These are phyloP conservation scores for Hemiprocne comata DNA, from an alignment of 2,113 vertebrate genomes.

Conservation along the genomic window DNA sequence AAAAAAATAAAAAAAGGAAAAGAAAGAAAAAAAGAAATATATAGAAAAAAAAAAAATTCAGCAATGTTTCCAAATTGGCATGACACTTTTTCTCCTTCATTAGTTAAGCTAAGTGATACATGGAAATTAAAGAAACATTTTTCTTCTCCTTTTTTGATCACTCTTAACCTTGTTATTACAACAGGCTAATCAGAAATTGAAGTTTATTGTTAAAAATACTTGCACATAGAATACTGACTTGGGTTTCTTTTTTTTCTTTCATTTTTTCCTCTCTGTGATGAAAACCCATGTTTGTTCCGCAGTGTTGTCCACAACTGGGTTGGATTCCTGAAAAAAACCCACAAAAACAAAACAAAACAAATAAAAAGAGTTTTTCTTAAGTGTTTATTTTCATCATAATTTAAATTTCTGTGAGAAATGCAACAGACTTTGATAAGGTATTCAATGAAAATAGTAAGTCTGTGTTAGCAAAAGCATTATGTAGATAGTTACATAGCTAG, in stretches of 20 bases:
- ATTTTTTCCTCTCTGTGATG: neutral
- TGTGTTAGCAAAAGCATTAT: neutral
- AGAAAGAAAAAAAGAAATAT: too few species aligned
- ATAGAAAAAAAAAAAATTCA: too few species aligned
- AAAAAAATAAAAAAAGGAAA: neutral
- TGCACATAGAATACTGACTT: neutral
- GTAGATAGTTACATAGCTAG: neutral
- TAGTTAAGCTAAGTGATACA: neutral
- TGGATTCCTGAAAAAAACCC: neutral
- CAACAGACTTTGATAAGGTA: neutral
- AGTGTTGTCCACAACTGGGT: neutral
- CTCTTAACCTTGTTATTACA: neutral
- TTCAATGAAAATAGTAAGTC: neutral
- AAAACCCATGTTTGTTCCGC: neutral
- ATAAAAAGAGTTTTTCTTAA: too few species aligned
- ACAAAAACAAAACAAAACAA: too few species aligned
- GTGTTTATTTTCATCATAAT: neutral
- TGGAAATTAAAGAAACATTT: neutral
- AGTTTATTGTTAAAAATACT: neutral
- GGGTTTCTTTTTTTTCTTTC: accelerated
- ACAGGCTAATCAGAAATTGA: neutral
- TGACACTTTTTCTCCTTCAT: neutral
- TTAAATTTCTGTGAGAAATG: neutral
- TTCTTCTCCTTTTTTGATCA: neutral
- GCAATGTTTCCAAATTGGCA: neutral